Base-by-base conservation (phyloP, 2,113 vertebrate genomes). In the Tiliqua scincoides region DNA sequence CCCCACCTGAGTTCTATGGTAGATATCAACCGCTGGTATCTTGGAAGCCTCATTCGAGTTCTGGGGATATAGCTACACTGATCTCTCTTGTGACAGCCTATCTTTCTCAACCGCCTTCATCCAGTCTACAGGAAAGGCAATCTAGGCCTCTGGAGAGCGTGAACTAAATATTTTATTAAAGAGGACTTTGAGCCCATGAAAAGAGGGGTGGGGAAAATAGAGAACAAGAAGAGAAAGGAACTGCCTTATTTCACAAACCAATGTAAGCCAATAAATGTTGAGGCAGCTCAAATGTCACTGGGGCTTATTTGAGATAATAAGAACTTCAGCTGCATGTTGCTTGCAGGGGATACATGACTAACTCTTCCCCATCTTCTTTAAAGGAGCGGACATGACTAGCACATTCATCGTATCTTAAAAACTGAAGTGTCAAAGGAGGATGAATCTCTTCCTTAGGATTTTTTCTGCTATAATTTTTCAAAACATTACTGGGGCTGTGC, bases 111-210 rank as follows among this genome's bases (percentile, higher is more conserved):
- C 57, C 82, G 84, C 89, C 68, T 87, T 83, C 68, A 25, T 86
- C 85, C 81, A 32, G 88, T 91, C 84, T 93, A 63, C n/a, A 81
- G 85, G 35, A 54, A 68, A 86, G 88, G 89, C 88, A 88, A 48
- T 86, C 86, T 32, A 91, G 83, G 86, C 89, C 87, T 90, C 92
- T 89, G 85, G 93, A 92, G 90, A 93, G 87, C 83, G 92, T 80
- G 30, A 1, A 14, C 76, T 95, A 89, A 95, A 94, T 95, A 93
- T 95, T 95, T 95, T 84, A 95, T 95, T 91, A 89, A 84, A 81
- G 12, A 0, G 0, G 87, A 90, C 88, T 91, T 93, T 7, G 87
- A 93, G 94, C 74, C 73, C 91, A 85, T 85, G 86, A 80, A 87
- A 27, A 43, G 0, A 1, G 10, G 35, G 20, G 63, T 6, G 21